Base-by-base conservation (phyloP, 2,888 invertebrate species). In the Scrobipalpa costella region DNA sequence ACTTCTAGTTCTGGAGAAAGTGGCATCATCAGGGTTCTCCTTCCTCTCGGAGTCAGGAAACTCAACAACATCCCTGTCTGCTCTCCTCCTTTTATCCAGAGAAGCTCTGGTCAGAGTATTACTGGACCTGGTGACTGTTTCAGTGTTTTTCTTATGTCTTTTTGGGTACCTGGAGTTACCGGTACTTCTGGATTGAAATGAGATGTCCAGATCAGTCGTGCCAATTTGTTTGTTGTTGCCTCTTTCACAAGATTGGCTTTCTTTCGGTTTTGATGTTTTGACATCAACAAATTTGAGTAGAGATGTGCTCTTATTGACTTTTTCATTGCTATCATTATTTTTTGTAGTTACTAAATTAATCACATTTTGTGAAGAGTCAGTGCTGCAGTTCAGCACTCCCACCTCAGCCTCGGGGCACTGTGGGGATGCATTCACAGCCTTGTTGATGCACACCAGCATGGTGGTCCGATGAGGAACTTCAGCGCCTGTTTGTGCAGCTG, bases 311-410 rank as follows among this genome's bases (percentile, higher is more conserved):
- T 80, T 84, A 64, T 76, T 79, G 1, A 83, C 69, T 71, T 76
- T 84, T 5, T 67, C 62, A 27, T 77, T 58, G 64, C 75, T 83
- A 0, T 80, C 74, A 67, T 76, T 75, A 58, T 73, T 78, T 55
- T 82, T 82, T 0, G 75, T 66, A 47, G 87, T 83, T 13, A 88
- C 79, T 60, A 88, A 71, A 67, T 86, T 88, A 5, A 90, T 74
- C 8, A 85, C 73, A 72, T 90, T 88, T 49, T 84, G 86, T 7
- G 89, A 88, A 0, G 87, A 86, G 62, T 88, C 88, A 0, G 84
- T 86, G 57, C 90, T 90, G 65, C 80, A 84, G 66, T 88, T 84
- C 5, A 85, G 64, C 0, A 74, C 64, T 17, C 77, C 63, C 6
- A 73, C 49, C 21, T 77, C 74, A 2, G 78, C 50, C 21, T 77